Evolutionary conservation across 2,888 invertebrate species (phyloP).

Genomic region (Acrocera orbiculus): DNA sequence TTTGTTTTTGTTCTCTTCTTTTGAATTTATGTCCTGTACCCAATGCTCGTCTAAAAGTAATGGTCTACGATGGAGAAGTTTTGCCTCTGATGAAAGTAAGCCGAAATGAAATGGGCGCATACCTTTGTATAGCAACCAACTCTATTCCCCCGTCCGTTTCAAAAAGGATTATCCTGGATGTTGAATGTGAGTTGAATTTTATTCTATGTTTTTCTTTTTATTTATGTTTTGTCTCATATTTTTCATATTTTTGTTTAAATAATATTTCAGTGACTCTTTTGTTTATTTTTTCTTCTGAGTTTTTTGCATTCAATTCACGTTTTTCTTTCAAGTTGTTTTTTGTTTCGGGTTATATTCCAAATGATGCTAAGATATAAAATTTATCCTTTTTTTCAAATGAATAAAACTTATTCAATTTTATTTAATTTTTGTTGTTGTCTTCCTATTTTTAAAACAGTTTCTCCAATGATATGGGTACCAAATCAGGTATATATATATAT

Average conservation of each 20-base stretch:
- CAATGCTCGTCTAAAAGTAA: no score
- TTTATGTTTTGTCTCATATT: slow-evolving; percentile 5
- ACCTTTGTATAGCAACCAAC: slow-evolving; percentile 41
- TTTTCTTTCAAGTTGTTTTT: background rate
- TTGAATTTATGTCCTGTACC: slow-evolving; percentile 1
- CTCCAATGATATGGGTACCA: slow-evolving; percentile 88
- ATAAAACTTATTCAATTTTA: background rate
- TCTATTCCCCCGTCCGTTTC: slow-evolving; percentile 82
- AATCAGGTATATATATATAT: no score
- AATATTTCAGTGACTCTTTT: no score
- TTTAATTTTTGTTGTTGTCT: background rate
- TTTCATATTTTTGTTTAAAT: slow-evolving; percentile 2
- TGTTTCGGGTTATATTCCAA: background rate
- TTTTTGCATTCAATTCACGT: background rate
- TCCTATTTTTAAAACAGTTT: slow-evolving; percentile 39
- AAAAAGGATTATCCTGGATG: slow-evolving; percentile 79
- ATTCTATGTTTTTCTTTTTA: slow-evolving; percentile 3
- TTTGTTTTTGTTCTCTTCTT: slow-evolving; percentile 8
- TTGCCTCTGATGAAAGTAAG: slow-evolving; percentile 73
- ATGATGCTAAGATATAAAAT: background rate
- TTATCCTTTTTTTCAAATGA: background rate
- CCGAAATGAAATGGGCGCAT: slow-evolving; percentile 48
- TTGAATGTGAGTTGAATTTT: slow-evolving; percentile 48
- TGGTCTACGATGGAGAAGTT: slow-evolving; percentile 68
- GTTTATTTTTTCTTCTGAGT: background rate